Conservation (phyloP, 2,888 invertebrate species). For the Sarcophaga variegata region DNA sequence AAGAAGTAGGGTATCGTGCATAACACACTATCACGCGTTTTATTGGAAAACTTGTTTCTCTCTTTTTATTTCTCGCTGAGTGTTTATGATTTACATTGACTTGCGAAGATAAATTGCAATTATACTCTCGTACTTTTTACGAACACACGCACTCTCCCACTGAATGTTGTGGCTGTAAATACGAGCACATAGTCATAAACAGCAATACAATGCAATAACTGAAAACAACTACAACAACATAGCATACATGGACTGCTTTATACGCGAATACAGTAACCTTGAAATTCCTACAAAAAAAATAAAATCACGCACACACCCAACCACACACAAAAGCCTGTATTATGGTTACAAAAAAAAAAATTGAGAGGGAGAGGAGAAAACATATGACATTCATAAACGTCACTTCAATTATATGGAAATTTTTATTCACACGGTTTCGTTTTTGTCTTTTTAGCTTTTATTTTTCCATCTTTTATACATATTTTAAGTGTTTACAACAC, state of each 20-base stretch:
- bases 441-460: no score
- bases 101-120: constrained; percentile 54
- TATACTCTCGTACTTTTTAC: neutral
- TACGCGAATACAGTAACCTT: constrained; percentile 61
- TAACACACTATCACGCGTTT: no score
- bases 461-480: neutral
- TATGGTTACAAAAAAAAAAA: constrained; percentile 3
- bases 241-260: no score
- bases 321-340: constrained; percentile 9
- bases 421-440: constrained; percentile 61
- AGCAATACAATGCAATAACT: constrained; percentile 39
- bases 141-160: neutral
- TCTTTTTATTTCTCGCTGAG: no score
- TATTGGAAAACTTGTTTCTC: no score
- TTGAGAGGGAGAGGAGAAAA: constrained; percentile 48
- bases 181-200: constrained; percentile 5
- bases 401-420: constrained; percentile 77
- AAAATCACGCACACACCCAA: constrained; percentile 2
- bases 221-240: constrained; percentile 33
- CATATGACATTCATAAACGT: constrained; percentile 79
- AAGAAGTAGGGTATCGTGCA: no score
- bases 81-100: constrained; percentile 26
- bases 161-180: neutral
- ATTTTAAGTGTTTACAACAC: constrained; percentile 47
- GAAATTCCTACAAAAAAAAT: constrained; percentile 61